These are phyloP conservation scores for Habroteleia sp. DNA, from an alignment of 2,888 invertebrate species.

Conservation along the genomic window DNA sequence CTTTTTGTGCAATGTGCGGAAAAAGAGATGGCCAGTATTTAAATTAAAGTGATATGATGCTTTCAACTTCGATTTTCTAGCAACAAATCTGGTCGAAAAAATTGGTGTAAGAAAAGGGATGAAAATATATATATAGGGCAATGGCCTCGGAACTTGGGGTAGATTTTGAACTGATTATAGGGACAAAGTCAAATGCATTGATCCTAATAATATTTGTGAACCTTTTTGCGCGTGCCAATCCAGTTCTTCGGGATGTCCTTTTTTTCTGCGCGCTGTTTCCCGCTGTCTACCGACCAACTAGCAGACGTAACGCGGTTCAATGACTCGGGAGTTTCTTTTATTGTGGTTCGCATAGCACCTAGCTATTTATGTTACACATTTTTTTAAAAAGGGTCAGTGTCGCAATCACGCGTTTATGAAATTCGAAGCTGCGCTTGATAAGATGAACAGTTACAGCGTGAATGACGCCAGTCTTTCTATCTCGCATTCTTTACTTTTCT, in stretches of 20 bases:
- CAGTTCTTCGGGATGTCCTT: slow-evolving; percentile 42
- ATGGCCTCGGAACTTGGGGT: slow-evolving; percentile 8
- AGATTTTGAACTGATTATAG: slow-evolving; percentile 13
- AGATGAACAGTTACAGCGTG: slow-evolving; percentile 41
- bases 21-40: no score
- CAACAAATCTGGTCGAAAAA: slow-evolving; percentile 2
- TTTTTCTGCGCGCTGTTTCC: slow-evolving; percentile 34
- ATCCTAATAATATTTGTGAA: slow-evolving; percentile 53
- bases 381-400: slow-evolving; percentile 34
- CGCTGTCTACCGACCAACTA: slow-evolving; percentile 25
- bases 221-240: slow-evolving; percentile 58
- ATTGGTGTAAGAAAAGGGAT: slow-evolving; percentile 12
- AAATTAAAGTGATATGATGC: no score
- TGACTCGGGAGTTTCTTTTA: slow-evolving; percentile 30
- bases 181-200: slow-evolving; percentile 49
- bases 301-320: slow-evolving; percentile 36
- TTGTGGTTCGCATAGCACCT: slow-evolving; percentile 11
- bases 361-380: slow-evolving; percentile 12
- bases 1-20: no score
- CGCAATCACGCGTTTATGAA: slow-evolving; percentile 26
- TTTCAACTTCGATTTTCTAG: slow-evolving; percentile 22
- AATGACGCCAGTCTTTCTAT: slow-evolving; percentile 7
- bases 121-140: slow-evolving; percentile 13
- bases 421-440: slow-evolving; percentile 27
- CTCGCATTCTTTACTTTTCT: slow-evolving; percentile 15